Evolutionary conservation across 2,113 vertebrate genomes (phyloP).

Genomic region (Cinclus mexicanus): DNA sequence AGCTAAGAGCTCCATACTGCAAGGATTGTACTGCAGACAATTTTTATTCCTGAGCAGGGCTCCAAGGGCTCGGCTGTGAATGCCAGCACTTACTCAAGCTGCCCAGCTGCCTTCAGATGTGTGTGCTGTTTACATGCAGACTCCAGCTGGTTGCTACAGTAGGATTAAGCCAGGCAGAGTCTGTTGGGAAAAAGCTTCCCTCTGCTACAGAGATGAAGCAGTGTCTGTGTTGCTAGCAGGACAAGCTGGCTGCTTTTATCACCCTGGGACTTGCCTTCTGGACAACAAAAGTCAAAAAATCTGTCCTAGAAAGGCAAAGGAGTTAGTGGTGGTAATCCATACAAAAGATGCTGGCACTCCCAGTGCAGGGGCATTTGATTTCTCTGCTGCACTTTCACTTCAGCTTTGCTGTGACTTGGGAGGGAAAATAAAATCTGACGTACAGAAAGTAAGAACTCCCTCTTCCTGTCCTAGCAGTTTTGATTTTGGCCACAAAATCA

Average conservation of each 20-base stretch:
- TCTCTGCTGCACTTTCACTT: background rate
- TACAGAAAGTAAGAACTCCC: background rate
- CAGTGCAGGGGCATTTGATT: background rate
- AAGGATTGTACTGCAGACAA: background rate
- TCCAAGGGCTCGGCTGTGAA: background rate
- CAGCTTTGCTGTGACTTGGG: background rate
- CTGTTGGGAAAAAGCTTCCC: background rate
- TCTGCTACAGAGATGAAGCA: background rate
- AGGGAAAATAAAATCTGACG: background rate
- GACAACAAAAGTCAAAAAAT: background rate
- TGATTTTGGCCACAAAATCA: background rate
- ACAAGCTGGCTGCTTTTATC: background rate
- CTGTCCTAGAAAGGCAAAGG: background rate
- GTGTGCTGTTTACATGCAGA: slow-evolving; percentile 3
- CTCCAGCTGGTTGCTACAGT: slow-evolving; percentile 26
- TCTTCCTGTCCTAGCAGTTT: background rate
- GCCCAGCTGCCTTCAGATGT: background rate
- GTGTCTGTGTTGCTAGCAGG: background rate
- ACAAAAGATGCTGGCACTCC: background rate
- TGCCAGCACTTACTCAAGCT: slow-evolving; percentile 5
- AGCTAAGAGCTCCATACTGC: background rate
- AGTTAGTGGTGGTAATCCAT: background rate
- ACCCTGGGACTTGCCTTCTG: background rate
- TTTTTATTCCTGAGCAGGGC: background rate
- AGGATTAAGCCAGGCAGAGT: background rate